Percentiles rank a stretch among this genome's conserved stretches.
Conservation (phyloP, 1,140 invertebrate genomes). For the Lordiphosa clarofinis region DNA sequence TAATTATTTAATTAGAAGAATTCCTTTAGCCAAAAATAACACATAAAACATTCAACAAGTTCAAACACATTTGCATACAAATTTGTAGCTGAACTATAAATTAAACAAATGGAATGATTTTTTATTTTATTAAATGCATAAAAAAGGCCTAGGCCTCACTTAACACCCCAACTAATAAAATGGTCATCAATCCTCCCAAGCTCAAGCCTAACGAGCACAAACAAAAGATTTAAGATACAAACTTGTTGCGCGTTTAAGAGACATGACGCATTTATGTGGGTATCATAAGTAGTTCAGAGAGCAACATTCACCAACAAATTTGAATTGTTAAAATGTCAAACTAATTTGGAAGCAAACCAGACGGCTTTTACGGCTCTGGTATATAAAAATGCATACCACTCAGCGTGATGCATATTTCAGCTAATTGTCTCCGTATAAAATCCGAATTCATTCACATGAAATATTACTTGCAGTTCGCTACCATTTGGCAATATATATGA, state of each 20-base stretch:
- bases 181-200: conserved; percentile 30
- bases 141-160: conserved; percentile 29
- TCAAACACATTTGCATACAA: conserved; percentile 51
- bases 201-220: conserved; percentile 6
- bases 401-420: neutral
- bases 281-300: conserved; percentile 7
- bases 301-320: conserved; percentile 34
- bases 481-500: conserved; percentile 3
- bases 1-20: conserved; percentile 51
- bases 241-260: conserved; percentile 12
- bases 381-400: neutral
- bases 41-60: conserved; percentile 27
- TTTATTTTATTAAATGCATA: conserved; percentile 4
- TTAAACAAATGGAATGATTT: conserved; percentile 21
- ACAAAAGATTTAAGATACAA: neutral
- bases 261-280: conserved; percentile 9
- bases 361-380: too few relatives aligned
- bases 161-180: conserved; percentile 54
- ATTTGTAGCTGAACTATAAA: conserved; percentile 50
- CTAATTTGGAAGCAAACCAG: too few relatives aligned
- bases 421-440: conserved; percentile 15
- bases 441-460: conserved; percentile 11
- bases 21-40: conserved; percentile 18
- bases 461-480: conserved; percentile 3
- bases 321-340: conserved; percentile 25